Conservation (phyloP, 64 coral and sea anemone species). For the Trachythela sp. region DNA sequence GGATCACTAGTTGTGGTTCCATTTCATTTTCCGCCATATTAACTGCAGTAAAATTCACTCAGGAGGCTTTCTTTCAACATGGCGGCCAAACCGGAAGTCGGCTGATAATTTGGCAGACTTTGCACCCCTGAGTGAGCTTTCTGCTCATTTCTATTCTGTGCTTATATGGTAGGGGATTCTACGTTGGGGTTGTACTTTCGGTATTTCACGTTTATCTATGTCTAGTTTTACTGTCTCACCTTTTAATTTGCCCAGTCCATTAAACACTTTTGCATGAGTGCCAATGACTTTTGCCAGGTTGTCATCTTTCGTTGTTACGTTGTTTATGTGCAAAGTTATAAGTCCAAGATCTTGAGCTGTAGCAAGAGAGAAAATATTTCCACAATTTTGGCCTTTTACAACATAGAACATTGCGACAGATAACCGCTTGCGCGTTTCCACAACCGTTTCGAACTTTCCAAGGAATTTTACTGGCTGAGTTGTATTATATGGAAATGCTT, state of each 20-base stretch:
- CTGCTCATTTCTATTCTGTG: too few species aligned
- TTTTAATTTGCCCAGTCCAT: slow-evolving; percentile 31
- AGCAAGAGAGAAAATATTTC: not conserved
- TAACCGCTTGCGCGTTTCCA: not conserved
- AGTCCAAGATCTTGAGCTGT: slow-evolving; percentile 23
- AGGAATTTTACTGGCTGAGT: not conserved
- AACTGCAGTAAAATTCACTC: too few species aligned
- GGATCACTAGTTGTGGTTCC: too few species aligned
- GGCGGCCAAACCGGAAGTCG: too few species aligned
- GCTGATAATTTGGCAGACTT: too few species aligned
- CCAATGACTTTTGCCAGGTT: not conserved
- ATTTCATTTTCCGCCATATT: too few species aligned
- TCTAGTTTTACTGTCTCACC: slow-evolving; percentile 28
- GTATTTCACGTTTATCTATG: not conserved
- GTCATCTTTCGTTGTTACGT: not conserved
- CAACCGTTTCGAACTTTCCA: not conserved
- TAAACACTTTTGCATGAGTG: not conserved
- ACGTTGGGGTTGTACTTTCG: slow-evolving; percentile 16
- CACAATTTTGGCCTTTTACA: not conserved
- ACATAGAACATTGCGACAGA: slow-evolving; percentile 7
- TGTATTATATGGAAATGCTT: not conserved
- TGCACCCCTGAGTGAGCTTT: too few species aligned
- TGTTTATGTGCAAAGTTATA: not conserved
- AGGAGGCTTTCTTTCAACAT: too few species aligned
- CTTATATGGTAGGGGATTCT: slow-evolving; percentile 11